Percentiles rank a stretch among this genome's conserved stretches.
These are phyloP conservation scores for Furcifer pardalis DNA, from an alignment of 2,797 vertebrate species.

Conservation along the genomic window DNA sequence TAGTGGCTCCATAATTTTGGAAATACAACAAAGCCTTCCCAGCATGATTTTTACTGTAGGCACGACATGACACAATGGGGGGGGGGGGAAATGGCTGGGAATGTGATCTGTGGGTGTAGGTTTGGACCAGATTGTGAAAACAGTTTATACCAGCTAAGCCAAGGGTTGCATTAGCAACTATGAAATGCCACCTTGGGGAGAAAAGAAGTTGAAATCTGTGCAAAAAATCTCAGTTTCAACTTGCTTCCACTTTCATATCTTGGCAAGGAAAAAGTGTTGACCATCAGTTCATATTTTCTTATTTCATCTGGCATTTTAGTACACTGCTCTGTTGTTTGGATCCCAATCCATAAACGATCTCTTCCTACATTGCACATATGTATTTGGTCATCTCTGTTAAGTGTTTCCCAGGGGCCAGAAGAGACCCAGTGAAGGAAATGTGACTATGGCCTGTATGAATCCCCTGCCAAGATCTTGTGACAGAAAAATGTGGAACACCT, in stretches of 20 bases:
- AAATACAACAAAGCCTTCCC: not conserved
- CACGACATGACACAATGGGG: not conserved
- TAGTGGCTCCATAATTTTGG: not conserved
- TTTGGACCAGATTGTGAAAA: conserved; percentile 5
- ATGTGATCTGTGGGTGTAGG: not conserved
- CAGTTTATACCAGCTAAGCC: not conserved
- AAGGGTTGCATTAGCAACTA: conserved; percentile 7
- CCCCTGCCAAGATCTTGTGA: not conserved
- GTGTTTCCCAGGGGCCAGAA: not conserved
- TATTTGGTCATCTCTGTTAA: not conserved
- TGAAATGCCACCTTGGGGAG: not conserved
- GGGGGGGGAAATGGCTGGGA: conserved; percentile 8
- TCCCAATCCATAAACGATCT: not conserved
- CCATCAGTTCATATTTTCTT: not conserved
- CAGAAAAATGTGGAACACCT: not conserved
- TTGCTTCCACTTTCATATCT: not conserved
- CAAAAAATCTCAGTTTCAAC: not conserved
- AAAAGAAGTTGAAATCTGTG: not conserved
- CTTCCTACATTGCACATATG: not conserved
- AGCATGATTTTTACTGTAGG: not conserved
- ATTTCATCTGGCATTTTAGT: not conserved
- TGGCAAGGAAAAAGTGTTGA: not conserved
- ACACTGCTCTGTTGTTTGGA: not conserved
- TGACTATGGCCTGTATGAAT: not conserved
- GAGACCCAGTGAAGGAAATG: no score